Conservation (phyloP, 2,113 vertebrate species). For the Rana temporaria region DNA sequence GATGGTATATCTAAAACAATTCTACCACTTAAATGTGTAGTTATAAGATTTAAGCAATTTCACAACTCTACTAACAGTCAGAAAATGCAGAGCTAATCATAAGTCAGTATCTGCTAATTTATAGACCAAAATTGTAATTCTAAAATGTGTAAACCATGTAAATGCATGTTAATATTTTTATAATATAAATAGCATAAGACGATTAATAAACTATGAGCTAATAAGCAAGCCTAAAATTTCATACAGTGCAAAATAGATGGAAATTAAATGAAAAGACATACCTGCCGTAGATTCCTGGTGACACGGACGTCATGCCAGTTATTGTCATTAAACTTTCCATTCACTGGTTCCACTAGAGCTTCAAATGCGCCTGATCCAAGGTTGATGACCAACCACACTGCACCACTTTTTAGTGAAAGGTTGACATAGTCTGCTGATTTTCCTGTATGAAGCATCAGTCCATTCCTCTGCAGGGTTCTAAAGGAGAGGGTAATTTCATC, state of each 20-base stretch:
- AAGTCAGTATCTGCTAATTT: no score
- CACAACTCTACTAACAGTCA: no score
- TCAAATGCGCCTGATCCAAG: conserved; percentile 94
- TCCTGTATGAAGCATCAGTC: conserved; percentile 93
- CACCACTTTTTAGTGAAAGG: conserved; percentile 90
- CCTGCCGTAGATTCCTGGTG: conserved; percentile 95
- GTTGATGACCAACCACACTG: conserved; percentile 95
- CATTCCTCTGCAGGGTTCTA: conserved; percentile 90
- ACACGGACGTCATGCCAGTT: conserved; percentile 90
- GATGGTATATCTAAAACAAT: no score
- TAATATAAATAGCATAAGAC: background rate
- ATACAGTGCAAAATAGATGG: no score
- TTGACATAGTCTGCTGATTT: conserved; percentile 93
- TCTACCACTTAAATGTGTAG: no score
- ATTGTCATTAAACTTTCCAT: conserved; percentile 92
- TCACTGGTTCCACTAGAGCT: conserved; percentile 91
- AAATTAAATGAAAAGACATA: conserved; percentile 64
- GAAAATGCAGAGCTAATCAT: no score
- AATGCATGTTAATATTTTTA: background rate
- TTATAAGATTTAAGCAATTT: no score
- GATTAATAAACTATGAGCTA: no score
- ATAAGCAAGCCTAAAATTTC: no score
- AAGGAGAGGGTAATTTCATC: conserved; percentile 95
- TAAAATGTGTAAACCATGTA: background rate
- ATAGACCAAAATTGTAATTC: no score